Base-by-base conservation (phyloP, 64 coral and sea anemone species). In the Actinia tenebrosa region DNA sequence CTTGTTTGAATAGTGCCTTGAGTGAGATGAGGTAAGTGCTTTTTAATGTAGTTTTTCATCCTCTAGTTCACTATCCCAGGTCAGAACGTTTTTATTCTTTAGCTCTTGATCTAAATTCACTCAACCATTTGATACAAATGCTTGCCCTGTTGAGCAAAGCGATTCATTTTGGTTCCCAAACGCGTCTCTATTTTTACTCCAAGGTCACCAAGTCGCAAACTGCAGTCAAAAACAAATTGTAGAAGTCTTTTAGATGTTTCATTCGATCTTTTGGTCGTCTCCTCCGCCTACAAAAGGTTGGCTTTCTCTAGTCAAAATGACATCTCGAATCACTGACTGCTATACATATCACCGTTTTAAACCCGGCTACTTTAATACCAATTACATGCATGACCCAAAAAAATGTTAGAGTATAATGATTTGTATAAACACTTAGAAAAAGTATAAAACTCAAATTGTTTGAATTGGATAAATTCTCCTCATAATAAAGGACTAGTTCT, bases 1-100 rank as follows among this genome's bases (percentile, higher is more conserved):
- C 94, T 79, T 97, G 94, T 87, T 87, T 97, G 52, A 97, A 97
- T 80, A 84, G 86, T 59, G 85, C 94, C 23, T 88, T 97, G 22
- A 90, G 88, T 52, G 89, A 92, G 60, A 97, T 87, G 61, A 97
- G 94, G 94, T 97, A 84, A 80, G 94, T 50, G 17, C 30, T 30
- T 30, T 43, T 3, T 10, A 4, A 23, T 25, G 64, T 69, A n/a
- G 19, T 26, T 69, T 69, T 22, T 69, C 20, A 23, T 69, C 22
- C n/a, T 23, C 10, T 69, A 23, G 30, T 37, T 37, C 30, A 37
- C 61, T 14, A 14, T 20, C 61, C 66, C 9, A 26, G n/a, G 23
- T 43, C 27, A 75, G 25, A 75, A 43, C 10, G 2, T 10, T 14
- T 11, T 30, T 30, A 14, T 7, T 42, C 13, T 10, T 25, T 71